Conservation (phyloP, 2,797 vertebrate genomes). For the Kryptolebias ocellatus region DNA sequence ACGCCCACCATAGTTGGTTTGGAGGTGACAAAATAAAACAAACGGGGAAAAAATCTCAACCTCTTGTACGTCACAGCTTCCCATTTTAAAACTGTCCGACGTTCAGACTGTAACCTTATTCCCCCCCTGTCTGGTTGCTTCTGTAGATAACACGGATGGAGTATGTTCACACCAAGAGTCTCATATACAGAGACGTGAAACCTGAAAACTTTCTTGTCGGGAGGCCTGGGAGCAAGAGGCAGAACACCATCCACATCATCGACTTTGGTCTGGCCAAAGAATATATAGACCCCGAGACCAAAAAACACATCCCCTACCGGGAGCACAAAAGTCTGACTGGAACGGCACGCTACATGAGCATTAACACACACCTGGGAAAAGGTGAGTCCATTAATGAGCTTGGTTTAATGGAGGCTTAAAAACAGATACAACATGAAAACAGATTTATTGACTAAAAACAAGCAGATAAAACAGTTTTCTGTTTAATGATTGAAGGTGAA, state of each 20-base stretch:
- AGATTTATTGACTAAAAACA: too few species aligned
- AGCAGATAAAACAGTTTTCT: too few species aligned
- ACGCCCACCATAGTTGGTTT: too few species aligned
- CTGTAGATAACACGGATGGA: slow-evolving; percentile 96
- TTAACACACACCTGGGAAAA: slow-evolving; percentile 98
- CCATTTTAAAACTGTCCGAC: background rate
- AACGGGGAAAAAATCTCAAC: background rate
- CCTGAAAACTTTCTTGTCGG: slow-evolving; percentile 98
- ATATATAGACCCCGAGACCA: slow-evolving; percentile 99
- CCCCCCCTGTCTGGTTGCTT: background rate
- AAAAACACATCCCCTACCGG: slow-evolving; percentile 99
- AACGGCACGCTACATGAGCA: slow-evolving; percentile 99
- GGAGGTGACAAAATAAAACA: background rate
- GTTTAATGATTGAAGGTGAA: too few species aligned
- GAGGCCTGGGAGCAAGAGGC: slow-evolving; percentile 93
- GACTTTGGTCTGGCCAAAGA: slow-evolving; percentile 99
- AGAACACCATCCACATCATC: slow-evolving; percentile 98
- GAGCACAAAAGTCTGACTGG: slow-evolving; percentile 99
- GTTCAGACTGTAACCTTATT: background rate
- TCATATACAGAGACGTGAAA: slow-evolving; percentile 98
- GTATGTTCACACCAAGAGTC: slow-evolving; percentile 96
- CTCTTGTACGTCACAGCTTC: background rate
- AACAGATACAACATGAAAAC: too few species aligned
- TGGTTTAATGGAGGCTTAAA: too few species aligned
- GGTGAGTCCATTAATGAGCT: slow-evolving; percentile 71